Base-by-base conservation (phyloP, 1,140 invertebrate species). In the Probaryconus sp. region DNA sequence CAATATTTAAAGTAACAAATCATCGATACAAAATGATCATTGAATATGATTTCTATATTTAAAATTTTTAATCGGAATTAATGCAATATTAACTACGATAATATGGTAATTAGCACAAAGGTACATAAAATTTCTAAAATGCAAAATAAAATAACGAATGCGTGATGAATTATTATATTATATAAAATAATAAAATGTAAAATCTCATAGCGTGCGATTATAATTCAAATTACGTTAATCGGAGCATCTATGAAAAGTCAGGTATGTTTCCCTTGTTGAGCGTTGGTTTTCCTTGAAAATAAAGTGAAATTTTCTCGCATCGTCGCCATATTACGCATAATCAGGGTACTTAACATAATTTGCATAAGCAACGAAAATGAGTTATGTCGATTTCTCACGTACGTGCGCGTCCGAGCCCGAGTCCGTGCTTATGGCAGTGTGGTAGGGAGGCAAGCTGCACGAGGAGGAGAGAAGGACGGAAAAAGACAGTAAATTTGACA, bases 331-430 rank as follows among this genome's bases (percentile, higher is more conserved):
- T 65, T 64, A 30, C 51, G 60, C 58, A 75, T 75, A 75, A 75
- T 78, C 30, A 65, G 40, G 42, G 18, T 31, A 45, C 51, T 71
- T 72, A 69, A 60, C 81, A 81, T 82, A 83, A 76, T 78, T 79
- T 77, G 82, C 81, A 81, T 83, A 79, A 81, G 79, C 53, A 74
- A 71, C 72, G n/a, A 80, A 79, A 83, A 83, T 81, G 53, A 72
- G 69, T 72, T 81, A 81, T 79, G 78, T 76, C 73, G 78, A 78
- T 76, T 75, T 76, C 68, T 77, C 71, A 77, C 70, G 73, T 78
- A 76, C 38, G 38, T 18, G 40, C 50, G 51, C 47, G 53, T 64
- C 68, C 65, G 72, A 63, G 73, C 64, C 38, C 51, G 16, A 60
- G 64, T 69, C 68, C 51, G 63, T 50, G 56, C 38, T 45, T 40